Evolutionary conservation across 1,140 invertebrate genomes (phyloP), one percentile per base, ranked within the genome.

Genomic region (Pteromalus puparum): DNA sequence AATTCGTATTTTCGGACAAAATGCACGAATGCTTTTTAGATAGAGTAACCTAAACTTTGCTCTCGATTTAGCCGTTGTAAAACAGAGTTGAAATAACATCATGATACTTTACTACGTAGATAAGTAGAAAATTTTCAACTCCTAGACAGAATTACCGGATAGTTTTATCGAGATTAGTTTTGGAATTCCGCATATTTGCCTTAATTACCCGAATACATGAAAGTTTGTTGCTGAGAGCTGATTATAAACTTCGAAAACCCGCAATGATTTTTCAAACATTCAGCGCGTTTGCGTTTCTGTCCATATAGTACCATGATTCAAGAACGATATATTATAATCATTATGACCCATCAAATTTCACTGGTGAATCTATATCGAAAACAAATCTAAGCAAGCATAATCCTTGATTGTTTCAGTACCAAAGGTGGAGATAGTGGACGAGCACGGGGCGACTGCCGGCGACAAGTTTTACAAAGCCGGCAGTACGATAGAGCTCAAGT

Each of bases 381-480:
- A 61, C 2, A 61, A 61, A 61, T 61, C 53, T 61, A 21, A 61
- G 53, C 53, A 21, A 5, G 53, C 53, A n/a, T 61, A 61, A 30
- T 70, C 67, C 81, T 82, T 79, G 83, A 79, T 85, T 87, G 89
- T 93, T 93, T 65, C 94, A 97, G 97, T 97, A 88, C 97, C 97
- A 89, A 96, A 96, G 90, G 96, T 97, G 86, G 96, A 97, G 91
- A 97, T 97, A 88, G 95, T 97, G 28, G 97, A 97, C 89, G 97
- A 97, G 87, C 94, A 97, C 86, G 96, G 96, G 34, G 94, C 95
- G 42, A 95, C 95, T n/a, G 95, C 96, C 6, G 95, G 95, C 84
- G 96, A 97, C 92, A 97, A 97, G 93, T 97, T 97, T 92, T 97
- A 97, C 94, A 97, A 97, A 92, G 96, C 96, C 84, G 97, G 97